phyloP scores from a whole-genome alignment of 2,888 invertebrate genomes.

The Watsonalla binaria region DNA sequence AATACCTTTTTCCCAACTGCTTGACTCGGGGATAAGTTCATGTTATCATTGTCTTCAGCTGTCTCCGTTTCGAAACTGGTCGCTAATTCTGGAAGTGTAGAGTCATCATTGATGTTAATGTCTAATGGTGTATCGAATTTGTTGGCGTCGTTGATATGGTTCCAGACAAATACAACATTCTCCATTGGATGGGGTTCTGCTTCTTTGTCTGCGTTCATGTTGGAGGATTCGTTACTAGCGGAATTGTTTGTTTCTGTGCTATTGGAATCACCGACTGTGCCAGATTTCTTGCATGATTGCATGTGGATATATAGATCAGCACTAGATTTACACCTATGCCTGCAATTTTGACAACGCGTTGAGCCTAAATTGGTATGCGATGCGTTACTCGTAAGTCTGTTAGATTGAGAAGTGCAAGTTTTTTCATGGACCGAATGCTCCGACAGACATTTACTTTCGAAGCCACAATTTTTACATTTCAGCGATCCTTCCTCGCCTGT shows the following conservation, averaged over 20 bases:
- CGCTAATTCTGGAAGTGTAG: conserved; percentile 56
- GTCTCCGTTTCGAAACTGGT: conserved; percentile 57
- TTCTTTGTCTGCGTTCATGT: conserved; percentile 51
- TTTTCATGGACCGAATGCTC: conserved; percentile 90
- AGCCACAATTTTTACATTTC: conserved; percentile 84
- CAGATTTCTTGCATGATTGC: conserved; percentile 81
- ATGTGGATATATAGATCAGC: conserved; percentile 87
- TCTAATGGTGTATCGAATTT: conserved; percentile 65
- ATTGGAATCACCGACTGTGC: conserved; percentile 44
- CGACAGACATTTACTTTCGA: conserved; percentile 88
- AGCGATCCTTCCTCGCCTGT: conserved; percentile 82
- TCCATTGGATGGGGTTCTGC: conserved; percentile 86
- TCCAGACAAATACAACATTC: conserved; percentile 90
- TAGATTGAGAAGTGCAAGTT: conserved; percentile 76
- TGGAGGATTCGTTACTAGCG: conserved; percentile 46
- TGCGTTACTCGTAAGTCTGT: conserved; percentile 52
- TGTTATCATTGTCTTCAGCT: conserved; percentile 71
- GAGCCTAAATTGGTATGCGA: conserved; percentile 79
- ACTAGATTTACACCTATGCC: conserved; percentile 91
- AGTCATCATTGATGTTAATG: conserved; percentile 68
- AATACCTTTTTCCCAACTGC: conserved; percentile 88
- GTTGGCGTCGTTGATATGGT: conserved; percentile 77
- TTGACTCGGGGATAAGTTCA: conserved; percentile 81
- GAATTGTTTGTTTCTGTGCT: conserved; percentile 47
- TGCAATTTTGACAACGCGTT: conserved; percentile 90